A percentile compares a stretch with the other conserved stretches of the same genome.
Evolutionary conservation across 1,140 invertebrate species (phyloP).

Genomic region (Diabrotica undecimpunctata): DNA sequence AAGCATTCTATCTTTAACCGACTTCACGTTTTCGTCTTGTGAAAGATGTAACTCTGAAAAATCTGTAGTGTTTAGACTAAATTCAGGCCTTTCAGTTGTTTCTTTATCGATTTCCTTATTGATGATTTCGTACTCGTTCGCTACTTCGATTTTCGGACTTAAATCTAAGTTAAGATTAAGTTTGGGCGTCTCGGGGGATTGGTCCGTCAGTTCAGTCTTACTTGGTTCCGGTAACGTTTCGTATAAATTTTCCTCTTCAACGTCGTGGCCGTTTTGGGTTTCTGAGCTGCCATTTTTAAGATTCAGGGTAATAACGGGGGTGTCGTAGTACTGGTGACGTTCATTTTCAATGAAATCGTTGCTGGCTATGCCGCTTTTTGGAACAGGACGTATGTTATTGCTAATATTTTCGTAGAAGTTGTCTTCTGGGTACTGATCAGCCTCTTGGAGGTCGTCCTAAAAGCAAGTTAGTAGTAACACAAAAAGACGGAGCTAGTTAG

Average conservation of each 20-base stretch:
- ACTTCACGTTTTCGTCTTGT: conserved; percentile 27
- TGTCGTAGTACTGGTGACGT: conserved; percentile 31
- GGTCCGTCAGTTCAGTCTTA: conserved; percentile 31
- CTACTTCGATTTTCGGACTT: conserved; percentile 15
- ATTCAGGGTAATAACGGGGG: conserved; percentile 11
- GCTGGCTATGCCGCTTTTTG: conserved; percentile 22
- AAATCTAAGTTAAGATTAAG: conserved; percentile 22
- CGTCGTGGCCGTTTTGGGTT: conserved; percentile 27
- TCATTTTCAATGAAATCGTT: conserved; percentile 28
- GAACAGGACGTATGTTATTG: conserved; percentile 10
- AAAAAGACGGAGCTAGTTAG: conserved; percentile 16
- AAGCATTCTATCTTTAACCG: conserved; percentile 45
- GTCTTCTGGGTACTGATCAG: conserved; percentile 27
- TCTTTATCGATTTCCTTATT: conserved; percentile 4
- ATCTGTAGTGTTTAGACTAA: conserved; percentile 31
- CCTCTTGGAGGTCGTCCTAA: conserved; percentile 34
- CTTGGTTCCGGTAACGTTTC: conserved; percentile 27
- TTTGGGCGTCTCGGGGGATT: conserved; percentile 19
- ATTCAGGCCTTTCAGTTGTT: conserved; percentile 14
- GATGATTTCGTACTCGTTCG: background rate
- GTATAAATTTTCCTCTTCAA: conserved; percentile 29
- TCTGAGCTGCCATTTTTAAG: conserved; percentile 17
- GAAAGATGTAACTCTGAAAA: conserved; percentile 24
- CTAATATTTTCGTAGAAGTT: conserved; percentile 31
- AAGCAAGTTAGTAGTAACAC: conserved; percentile 37